A percentile compares a stretch with the other conserved stretches of the same genome.
phyloP scores from a whole-genome alignment of 2,797 vertebrate genomes.

The Diplodus puntazzo region DNA sequence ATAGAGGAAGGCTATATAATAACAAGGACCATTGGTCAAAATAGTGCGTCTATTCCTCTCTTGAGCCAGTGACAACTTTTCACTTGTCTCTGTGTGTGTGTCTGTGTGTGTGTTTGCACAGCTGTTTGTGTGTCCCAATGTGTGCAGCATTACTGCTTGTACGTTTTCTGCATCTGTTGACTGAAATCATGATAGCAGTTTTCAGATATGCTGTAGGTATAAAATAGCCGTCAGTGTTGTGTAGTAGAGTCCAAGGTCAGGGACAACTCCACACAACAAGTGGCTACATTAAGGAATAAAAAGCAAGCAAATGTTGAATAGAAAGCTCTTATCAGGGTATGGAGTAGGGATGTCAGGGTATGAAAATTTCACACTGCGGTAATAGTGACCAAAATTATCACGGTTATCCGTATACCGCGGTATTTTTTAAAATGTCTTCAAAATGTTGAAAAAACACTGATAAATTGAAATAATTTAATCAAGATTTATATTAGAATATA shows the following conservation, averaged over 20 bases:
- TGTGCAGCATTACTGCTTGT: constrained; percentile 1
- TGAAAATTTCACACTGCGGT: too few relatives aligned
- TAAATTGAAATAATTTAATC: too few relatives aligned
- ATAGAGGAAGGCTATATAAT: constrained; percentile 29
- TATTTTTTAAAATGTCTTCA: too few relatives aligned
- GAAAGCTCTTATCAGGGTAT: background rate
- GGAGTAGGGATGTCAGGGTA: too few relatives aligned
- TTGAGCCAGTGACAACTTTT: constrained; percentile 27
- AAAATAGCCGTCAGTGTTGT: constrained; percentile 4
- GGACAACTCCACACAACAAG: background rate
- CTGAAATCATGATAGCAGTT: constrained; percentile 28
- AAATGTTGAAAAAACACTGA: too few relatives aligned
- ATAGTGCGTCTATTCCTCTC: constrained; percentile 33
- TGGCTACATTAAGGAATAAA: constrained; percentile 1
- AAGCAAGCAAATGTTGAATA: background rate
- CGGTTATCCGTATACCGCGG: too few relatives aligned
- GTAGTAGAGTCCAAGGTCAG: constrained; percentile 42
- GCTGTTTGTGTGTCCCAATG: constrained; percentile 6
- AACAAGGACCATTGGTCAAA: constrained; percentile 57
- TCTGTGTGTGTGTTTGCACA: background rate
- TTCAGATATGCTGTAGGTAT: constrained; percentile 9
- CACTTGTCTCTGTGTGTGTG: background rate
- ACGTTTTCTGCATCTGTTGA: constrained; percentile 19
- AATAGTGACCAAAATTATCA: too few relatives aligned
- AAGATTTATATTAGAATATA: too few relatives aligned